Conservation (phyloP, 2,888 invertebrate species). For the Hyalella azteca region DNA sequence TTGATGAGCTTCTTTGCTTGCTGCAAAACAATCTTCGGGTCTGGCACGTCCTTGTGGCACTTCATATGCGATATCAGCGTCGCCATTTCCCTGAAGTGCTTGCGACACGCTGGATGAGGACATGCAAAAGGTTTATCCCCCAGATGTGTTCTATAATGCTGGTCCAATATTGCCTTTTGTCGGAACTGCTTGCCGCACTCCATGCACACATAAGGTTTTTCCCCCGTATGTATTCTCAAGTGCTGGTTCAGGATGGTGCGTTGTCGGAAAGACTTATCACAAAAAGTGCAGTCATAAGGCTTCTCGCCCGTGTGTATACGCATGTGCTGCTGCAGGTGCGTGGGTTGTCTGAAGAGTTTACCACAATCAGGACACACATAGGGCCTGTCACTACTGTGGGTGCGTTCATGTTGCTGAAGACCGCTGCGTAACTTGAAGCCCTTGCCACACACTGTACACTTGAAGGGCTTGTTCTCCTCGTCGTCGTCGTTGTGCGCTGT, state of each 20-base stretch:
- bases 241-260: slow-evolving; percentile 57
- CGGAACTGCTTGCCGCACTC: slow-evolving; percentile 57
- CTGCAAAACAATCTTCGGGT: slow-evolving; percentile 54
- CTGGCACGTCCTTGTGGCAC: slow-evolving; percentile 57
- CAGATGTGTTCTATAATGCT: slow-evolving; percentile 55
- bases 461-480: slow-evolving; percentile 56
- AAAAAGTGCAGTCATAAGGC: slow-evolving; percentile 57
- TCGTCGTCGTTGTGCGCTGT: slow-evolving; percentile 47
- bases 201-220: slow-evolving; percentile 58
- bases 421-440: slow-evolving; percentile 57
- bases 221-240: slow-evolving; percentile 56
- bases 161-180: slow-evolving; percentile 57
- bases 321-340: slow-evolving; percentile 57
- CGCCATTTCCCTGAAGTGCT: slow-evolving; percentile 57
- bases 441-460: slow-evolving; percentile 53
- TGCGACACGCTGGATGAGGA: slow-evolving; percentile 56
- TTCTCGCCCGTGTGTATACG: slow-evolving; percentile 57
- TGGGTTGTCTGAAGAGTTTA: slow-evolving; percentile 56
- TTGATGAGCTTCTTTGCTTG: slow-evolving; percentile 55
- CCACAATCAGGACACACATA: slow-evolving; percentile 58
- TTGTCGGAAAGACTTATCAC: slow-evolving; percentile 56
- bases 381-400: slow-evolving; percentile 55
- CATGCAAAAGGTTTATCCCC: slow-evolving; percentile 57
- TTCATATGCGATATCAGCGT: slow-evolving; percentile 57
- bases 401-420: slow-evolving; percentile 54